Conservation (phyloP, 2,888 invertebrate species). For the Ichneumon xanthorius region DNA sequence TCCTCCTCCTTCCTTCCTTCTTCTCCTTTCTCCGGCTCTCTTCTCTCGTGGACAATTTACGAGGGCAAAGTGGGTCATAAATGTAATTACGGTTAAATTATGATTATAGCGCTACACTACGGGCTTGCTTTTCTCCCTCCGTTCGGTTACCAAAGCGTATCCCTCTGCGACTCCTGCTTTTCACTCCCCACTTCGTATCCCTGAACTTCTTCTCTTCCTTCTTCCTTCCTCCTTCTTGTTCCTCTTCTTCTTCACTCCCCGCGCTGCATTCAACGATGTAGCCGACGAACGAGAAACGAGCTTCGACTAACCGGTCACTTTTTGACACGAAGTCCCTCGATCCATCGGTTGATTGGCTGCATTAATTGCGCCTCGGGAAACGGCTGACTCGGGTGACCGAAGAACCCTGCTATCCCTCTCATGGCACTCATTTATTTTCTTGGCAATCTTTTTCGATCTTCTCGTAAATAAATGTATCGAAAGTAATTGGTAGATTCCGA, state of each 20-base stretch:
- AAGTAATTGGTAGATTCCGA: too few relatives aligned
- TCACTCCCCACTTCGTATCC: slow-evolving; percentile 8
- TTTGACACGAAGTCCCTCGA: slow-evolving; percentile 69
- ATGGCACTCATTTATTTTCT: background rate
- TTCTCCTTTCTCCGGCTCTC: slow-evolving; percentile 53
- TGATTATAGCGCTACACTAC: slow-evolving; percentile 82
- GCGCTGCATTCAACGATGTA: slow-evolving; percentile 24
- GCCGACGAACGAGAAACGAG: slow-evolving; percentile 55
- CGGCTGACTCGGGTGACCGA: slow-evolving; percentile 5
- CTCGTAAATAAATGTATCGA: too few relatives aligned
- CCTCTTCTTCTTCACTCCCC: background rate
- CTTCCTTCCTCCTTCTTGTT: background rate
- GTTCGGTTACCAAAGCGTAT: slow-evolving; percentile 23
- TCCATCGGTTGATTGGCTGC: slow-evolving; percentile 68
- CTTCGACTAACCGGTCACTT: slow-evolving; percentile 68
- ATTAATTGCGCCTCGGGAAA: slow-evolving; percentile 67
- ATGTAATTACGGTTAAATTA: slow-evolving; percentile 83
- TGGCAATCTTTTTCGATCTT: too few relatives aligned
- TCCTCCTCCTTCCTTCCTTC: slow-evolving; percentile 25
- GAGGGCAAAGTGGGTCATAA: slow-evolving; percentile 83
- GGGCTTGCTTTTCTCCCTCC: slow-evolving; percentile 40
- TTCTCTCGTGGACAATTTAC: slow-evolving; percentile 82
- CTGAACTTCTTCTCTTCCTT: slow-evolving; percentile 31
- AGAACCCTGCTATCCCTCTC: background rate
- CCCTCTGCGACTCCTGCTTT: slow-evolving; percentile 33